Base-by-base conservation (phyloP, 2,888 invertebrate species). In the Eupithecia subumbrata region DNA sequence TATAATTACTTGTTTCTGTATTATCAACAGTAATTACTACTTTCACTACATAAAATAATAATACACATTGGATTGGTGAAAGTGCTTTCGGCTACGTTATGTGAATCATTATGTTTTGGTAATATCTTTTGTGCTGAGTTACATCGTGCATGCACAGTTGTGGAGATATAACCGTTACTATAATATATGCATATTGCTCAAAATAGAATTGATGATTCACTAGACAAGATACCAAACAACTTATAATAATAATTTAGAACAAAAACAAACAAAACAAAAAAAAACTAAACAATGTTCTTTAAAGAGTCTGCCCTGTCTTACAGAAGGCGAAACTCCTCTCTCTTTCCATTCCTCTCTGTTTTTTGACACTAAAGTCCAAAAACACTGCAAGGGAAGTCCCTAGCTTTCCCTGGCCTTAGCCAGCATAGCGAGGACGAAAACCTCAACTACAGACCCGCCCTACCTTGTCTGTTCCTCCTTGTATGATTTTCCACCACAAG, bases 21-120 rank as follows among this genome's bases (percentile, higher is more conserved):
- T 76, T 76, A 79, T 76, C 73, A 76, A 63, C 75, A 66, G 76
- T 75, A 64, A 73, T 79, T 80, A 81, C 79, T 78, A 74, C 81
- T 81, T 81, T 81, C 81, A 79, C 81, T 80, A 60, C 74, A 63
- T 37, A 69, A 69, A 68, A 64, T 69, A 74, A 14, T 60, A 60
- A 73, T 76, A 74, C 72, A 76, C 72, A 71, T 78, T 76, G 71
- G 30, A 72, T 69, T 70, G 75, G 81, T 22, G 81, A 80, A 80
- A 81, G 80, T 79, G 68, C 77, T 78, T 72, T 63, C 43, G 48
- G 71, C 37, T 0, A 0, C 56, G 69, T 71, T 48, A 18, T 48
- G 64, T 64, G 43, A 45, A 66, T 30, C 68, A 40, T 70, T 48
- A 37, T 75, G 73, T 68, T 74, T 72, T 72, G 66, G 69, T 70